Evolutionary conservation across 2,888 invertebrate species (phyloP).

Genomic region (Andrena flavipes): DNA sequence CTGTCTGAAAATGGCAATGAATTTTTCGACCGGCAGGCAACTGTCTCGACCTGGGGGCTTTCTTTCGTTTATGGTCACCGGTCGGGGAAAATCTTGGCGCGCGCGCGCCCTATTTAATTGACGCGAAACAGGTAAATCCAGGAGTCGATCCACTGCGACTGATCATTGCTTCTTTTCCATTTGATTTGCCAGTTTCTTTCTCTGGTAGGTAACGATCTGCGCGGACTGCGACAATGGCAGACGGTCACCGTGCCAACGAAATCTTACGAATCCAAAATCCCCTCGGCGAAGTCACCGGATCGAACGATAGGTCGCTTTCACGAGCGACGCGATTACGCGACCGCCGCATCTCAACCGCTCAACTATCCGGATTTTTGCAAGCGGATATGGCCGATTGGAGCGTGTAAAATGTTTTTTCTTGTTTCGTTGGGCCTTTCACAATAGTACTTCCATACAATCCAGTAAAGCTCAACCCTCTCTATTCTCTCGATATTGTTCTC

Average conservation of each 20-base stretch:
- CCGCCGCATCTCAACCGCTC: conserved; percentile 28
- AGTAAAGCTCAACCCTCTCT: neutral
- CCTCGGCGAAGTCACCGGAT: conserved; percentile 46
- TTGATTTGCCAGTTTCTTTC: neutral
- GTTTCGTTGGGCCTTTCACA: neutral
- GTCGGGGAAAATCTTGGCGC: neutral
- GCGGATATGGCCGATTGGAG: conserved; percentile 15
- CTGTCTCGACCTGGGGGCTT: conserved; percentile 23
- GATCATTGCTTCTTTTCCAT: neutral
- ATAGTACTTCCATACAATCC: neutral
- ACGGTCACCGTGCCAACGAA: neutral
- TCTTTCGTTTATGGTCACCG: conserved; percentile 50
- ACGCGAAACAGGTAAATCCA: conserved; percentile 16
- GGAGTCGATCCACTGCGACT: neutral
- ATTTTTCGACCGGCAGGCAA: conserved; percentile 37
- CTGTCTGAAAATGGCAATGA: conserved; percentile 44
- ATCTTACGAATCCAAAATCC: conserved; percentile 43
- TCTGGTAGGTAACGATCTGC: too few relatives aligned
- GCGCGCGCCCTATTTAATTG: conserved; percentile 11
- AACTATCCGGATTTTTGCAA: conserved; percentile 31
- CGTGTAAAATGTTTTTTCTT: conserved; percentile 12
- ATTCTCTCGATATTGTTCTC: neutral
- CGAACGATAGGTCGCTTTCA: conserved; percentile 58
- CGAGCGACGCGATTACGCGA: conserved; percentile 61
- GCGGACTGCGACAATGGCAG: neutral